phyloP scores from a whole-genome alignment of 2,113 vertebrate species.

The Porphyrio hochstetteri region DNA sequence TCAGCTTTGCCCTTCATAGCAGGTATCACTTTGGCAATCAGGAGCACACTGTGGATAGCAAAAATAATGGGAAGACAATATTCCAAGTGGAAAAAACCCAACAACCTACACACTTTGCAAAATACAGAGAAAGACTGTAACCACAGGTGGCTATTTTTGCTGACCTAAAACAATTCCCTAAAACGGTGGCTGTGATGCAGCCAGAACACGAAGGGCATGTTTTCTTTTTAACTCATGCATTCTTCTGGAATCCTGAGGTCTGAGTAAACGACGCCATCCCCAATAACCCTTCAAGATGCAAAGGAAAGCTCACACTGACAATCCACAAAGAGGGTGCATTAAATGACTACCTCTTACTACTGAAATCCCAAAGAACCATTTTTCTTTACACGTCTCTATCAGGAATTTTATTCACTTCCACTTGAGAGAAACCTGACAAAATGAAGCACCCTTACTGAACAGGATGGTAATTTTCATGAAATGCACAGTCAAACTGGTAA shows the following conservation, averaged over 20 bases:
- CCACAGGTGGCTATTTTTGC: conserved; percentile 61
- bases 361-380: conserved; percentile 41
- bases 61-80: conserved; percentile 43
- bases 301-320: conserved; percentile 4
- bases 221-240: conserved; percentile 53
- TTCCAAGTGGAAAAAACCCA: background rate
- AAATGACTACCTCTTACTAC: conserved; percentile 35
- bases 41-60: conserved; percentile 25
- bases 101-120: background rate
- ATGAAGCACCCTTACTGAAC: conserved; percentile 38
- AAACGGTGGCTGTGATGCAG: conserved; percentile 17
- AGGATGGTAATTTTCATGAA: conserved; percentile 70
- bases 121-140: conserved; percentile 22
- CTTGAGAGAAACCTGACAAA: conserved; percentile 64
- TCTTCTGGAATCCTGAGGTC: conserved; percentile 54
- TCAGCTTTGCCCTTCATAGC: conserved; percentile 36
- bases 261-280: conserved; percentile 30
- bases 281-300: conserved; percentile 38
- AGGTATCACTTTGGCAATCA: conserved; percentile 61
- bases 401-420: conserved; percentile 62
- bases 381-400: conserved; percentile 32
- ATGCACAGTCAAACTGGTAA: conserved; percentile 66
- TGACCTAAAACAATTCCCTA: conserved; percentile 63
- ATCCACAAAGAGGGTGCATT: background rate
- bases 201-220: conserved; percentile 15